Base-by-base conservation (phyloP, 2,888 invertebrate species). In the Catonia carolina region DNA sequence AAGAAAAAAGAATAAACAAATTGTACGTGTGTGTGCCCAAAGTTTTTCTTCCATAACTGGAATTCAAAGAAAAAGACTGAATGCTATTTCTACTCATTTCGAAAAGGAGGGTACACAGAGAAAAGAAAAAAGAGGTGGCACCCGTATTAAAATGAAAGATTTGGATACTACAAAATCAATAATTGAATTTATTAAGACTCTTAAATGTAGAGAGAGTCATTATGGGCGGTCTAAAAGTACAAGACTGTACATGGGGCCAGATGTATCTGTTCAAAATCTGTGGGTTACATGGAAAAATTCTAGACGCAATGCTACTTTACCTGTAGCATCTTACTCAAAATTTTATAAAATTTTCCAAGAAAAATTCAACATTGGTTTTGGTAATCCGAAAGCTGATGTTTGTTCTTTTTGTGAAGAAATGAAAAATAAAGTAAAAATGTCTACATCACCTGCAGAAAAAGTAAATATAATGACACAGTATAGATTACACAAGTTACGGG, bases 341-440 rank as follows among this genome's bases (percentile, higher is more conserved):
- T 41, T 41, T n/a, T n/a, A 41, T n/a, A 41, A 41, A n/a, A 14
- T 14, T 41, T n/a, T 41, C 20, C 41, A 41, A 41, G 41, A 41
- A 41, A 41, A 41, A n/a, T 41, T 41, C 41, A 41, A 41, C 41
- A 41, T 41, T 41, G 41, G 41, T 20, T 41, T 41, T 41, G 15
- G 41, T 7, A 41, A 41, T 41, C 41, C 41, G 17, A 41, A 41
- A 41, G 41, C 20, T 41, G 41, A 41, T 41, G 20, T 41, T 20
- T 41, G 41, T 41, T 41, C 41, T 18, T 41, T 41, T 20, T 41
- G 41, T 41, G 10, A 41, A 41, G 41, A 41, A 41, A 41, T 41
- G 41, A n/a, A 41, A 18, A 41, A 41, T 41, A 41, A 41, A 41
- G 20, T 41, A 41, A 41, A 20, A 41, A 41, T 17, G 17, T 6